phyloP scores from a whole-genome alignment of 2,113 vertebrate genomes.

The Chroicocephalus ridibundus region DNA sequence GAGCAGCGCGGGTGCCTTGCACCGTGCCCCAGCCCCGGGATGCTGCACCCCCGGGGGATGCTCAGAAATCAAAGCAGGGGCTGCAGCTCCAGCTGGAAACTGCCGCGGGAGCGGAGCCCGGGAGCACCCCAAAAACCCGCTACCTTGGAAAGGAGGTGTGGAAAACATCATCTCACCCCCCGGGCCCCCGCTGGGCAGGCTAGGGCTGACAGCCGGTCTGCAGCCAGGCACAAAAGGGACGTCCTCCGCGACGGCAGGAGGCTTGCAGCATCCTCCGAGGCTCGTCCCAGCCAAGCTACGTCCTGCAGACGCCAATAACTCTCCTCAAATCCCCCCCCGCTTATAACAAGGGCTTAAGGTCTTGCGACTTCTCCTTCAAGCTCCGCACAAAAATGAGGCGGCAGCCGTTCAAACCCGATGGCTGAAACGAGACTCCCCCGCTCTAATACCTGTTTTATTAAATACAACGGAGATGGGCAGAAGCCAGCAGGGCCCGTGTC shows the following conservation, averaged over 20 bases:
- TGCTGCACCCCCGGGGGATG: fast-evolving
- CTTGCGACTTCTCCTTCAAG: background rate
- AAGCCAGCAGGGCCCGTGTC: background rate
- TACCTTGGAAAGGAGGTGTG: background rate
- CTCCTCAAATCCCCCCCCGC: background rate
- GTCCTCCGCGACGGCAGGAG: background rate
- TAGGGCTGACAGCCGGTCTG: background rate
- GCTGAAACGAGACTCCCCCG: background rate
- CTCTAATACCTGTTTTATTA: conserved; percentile 68
- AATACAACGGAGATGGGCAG: conserved; percentile 2
- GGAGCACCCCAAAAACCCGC: background rate
- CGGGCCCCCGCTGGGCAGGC: fast-evolving
- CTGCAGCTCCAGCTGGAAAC: background rate
- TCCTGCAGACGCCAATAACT: conserved; percentile 24
- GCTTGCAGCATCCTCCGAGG: background rate
- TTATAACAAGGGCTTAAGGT: conserved; percentile 14
- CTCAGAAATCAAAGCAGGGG: background rate
- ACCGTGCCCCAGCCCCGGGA: background rate
- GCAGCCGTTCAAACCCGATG: background rate
- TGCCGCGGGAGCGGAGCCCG: background rate
- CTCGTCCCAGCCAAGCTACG: background rate
- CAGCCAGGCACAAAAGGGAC: background rate
- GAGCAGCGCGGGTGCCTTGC: fast-evolving
- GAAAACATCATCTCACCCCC: background rate
- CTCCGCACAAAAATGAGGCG: conserved; percentile 2